Base-by-base conservation (phyloP, 1,140 invertebrate genomes). In the Pentalonia nigronervosa region DNA sequence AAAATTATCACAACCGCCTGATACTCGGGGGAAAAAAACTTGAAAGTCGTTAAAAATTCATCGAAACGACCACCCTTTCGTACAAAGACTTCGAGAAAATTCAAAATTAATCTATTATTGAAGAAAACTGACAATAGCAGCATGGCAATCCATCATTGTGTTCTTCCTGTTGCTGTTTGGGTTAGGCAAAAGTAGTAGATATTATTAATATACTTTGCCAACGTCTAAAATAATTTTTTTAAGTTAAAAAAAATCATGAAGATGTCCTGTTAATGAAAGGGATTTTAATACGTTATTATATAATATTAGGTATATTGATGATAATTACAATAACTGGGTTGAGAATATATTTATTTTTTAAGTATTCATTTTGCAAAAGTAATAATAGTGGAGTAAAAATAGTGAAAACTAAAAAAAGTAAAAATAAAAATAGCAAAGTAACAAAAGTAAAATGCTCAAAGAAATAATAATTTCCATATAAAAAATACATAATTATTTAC, bases 111-210 rank as follows among this genome's bases (percentile, higher is more conserved):
- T 92, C n/a, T 53, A 84, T 92, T 50, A 84, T 92, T 92, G n/a
- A 84, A 50, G 91, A 92, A 25, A 92, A 92, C 91, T 92, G 91
- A 92, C 91, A 92, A 92, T 84, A 84, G 47, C 91, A 92, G 91
- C 76, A 25, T 14, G 76, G 91, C 81, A 84, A 92, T 92, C 91
- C 45, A 92, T 92, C 91, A 92, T 84, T 84, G n/a, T 92, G 36
- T 92, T 92, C 90, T 53, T 83, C 47, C 76, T 92, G 67, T 92
- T 92, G 91, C 91, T 83, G 60, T 41, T 81, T 83, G 17, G 47
- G 67, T 83, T 25, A 36, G n/a, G 76, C 34, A 76, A 83, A 83
- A 92, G 41, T 48, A 92, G 14, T 83, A 41, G 41, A 41, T 41
- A 83, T 83, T 83, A 92, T 92, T 83, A 92, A 83, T 92, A 83